phyloP scores from a whole-genome alignment of 2,113 vertebrate species.

The Callospermophilus lateralis region DNA sequence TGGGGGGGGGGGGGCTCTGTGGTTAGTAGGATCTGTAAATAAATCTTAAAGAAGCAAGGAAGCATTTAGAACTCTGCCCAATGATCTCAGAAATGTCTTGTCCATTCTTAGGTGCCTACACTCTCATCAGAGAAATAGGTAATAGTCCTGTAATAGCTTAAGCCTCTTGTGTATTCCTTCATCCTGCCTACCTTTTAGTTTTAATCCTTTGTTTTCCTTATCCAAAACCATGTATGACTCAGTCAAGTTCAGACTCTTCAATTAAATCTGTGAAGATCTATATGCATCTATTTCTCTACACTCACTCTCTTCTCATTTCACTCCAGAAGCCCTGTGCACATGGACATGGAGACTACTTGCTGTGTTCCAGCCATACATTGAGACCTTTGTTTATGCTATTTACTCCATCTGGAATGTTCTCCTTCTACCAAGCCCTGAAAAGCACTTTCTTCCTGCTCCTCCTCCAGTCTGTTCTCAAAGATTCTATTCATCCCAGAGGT shows the following conservation, averaged over 20 bases:
- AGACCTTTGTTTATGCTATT: background rate
- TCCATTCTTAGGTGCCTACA: background rate
- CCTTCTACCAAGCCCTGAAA: constrained; percentile 57
- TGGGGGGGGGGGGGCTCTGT: background rate
- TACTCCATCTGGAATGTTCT: background rate
- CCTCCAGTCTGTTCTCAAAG: background rate
- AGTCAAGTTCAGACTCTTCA: background rate
- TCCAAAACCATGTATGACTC: background rate
- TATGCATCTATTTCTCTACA: background rate
- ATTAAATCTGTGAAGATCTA: background rate
- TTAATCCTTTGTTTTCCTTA: background rate
- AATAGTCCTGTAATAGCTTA: background rate
- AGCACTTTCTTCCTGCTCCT: background rate
- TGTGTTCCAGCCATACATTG: background rate
- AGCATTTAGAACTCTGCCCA: background rate
- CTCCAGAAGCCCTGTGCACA: background rate
- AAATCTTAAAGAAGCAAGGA: background rate
- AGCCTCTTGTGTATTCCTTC: background rate
- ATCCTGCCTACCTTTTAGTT: background rate
- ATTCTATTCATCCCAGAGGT: background rate
- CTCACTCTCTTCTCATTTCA: background rate
- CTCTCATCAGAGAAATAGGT: background rate
- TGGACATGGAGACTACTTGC: background rate
- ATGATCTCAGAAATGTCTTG: background rate
- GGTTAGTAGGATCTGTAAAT: background rate